Evolutionary conservation across 2,113 vertebrate species (phyloP).

Genomic region (Heliornis fulica): DNA sequence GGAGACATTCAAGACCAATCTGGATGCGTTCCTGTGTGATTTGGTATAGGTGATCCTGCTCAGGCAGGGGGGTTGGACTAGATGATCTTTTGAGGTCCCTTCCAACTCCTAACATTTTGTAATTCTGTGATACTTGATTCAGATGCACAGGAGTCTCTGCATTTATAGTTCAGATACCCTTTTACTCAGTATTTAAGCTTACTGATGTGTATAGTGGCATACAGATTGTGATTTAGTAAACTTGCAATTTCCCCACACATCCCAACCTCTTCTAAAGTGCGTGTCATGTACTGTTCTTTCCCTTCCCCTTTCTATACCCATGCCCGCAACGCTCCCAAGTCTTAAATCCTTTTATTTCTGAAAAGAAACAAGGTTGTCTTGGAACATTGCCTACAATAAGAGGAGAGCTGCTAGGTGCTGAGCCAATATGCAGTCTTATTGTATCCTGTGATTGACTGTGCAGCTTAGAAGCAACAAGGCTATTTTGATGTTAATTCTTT

Average conservation of each 20-base stretch:
- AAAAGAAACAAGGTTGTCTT: neutral
- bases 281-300: neutral
- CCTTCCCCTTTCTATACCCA: neutral
- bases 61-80: too few species aligned
- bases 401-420: neutral
- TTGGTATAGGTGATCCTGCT: too few species aligned
- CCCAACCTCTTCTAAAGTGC: neutral
- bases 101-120: too few species aligned
- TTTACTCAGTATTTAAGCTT: neutral
- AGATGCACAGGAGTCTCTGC: neutral
- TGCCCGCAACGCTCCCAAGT: neutral
- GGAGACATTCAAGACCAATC: too few species aligned
- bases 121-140: fast-evolving
- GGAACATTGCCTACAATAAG: neutral
- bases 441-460: neutral
- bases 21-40: too few species aligned
- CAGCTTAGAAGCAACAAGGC: neutral
- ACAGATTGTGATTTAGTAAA: neutral
- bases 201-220: neutral
- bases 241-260: neutral
- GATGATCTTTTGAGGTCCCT: too few species aligned
- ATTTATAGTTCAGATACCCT: neutral
- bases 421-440: neutral
- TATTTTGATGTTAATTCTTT: neutral
- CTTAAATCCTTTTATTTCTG: neutral